phyloP scores from a whole-genome alignment of 2,113 vertebrate species.

The Athene noctua region DNA sequence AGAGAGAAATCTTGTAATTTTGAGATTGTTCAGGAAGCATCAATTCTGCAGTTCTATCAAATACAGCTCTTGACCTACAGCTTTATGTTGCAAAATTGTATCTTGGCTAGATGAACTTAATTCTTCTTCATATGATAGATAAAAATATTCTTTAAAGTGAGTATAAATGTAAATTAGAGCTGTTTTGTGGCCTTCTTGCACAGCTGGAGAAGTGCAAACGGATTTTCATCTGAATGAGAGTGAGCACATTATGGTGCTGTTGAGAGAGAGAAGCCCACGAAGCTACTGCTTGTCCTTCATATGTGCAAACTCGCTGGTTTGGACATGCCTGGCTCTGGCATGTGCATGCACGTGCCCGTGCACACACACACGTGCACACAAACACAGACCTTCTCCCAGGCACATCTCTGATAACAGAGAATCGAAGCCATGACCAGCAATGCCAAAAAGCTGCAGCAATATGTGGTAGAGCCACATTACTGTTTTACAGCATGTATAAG shows the following conservation, averaged over 20 bases:
- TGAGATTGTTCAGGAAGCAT: background rate
- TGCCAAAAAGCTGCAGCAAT: background rate
- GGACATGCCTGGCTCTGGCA: background rate
- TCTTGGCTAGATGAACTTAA: background rate
- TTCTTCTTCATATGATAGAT: background rate
- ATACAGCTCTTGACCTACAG: background rate
- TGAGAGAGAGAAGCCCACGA: background rate
- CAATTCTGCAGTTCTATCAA: background rate
- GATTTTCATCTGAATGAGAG: background rate
- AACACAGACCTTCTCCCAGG: background rate
- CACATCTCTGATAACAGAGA: background rate
- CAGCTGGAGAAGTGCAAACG: background rate
- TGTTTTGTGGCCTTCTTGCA: background rate
- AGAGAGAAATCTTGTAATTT: background rate
- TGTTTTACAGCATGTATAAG: rapidly evolving
- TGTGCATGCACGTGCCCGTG: rapidly evolving
- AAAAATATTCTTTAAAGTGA: background rate
- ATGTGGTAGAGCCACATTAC: background rate
- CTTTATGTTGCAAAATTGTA: background rate
- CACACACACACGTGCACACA: background rate
- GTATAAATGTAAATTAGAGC: background rate
- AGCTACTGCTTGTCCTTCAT: background rate
- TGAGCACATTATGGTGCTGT: background rate
- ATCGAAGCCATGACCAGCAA: background rate
- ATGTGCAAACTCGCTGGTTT: background rate